A percentile compares a stretch with the other conserved stretches of the same genome.
Conservation (phyloP, 2,113 vertebrate species). For the Peromyscus maniculatus region DNA sequence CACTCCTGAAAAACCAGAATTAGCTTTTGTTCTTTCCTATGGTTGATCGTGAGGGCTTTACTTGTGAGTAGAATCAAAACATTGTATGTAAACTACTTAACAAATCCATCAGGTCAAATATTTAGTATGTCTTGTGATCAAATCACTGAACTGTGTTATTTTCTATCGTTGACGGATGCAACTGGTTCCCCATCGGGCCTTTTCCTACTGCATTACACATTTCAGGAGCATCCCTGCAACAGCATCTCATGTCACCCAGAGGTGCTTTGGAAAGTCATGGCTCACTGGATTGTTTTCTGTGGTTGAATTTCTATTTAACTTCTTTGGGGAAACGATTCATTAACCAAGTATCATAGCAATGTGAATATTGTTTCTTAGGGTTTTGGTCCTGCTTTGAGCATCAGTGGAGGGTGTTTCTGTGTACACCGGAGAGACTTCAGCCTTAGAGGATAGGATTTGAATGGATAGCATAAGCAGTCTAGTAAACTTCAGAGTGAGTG, state of each 20-base stretch:
- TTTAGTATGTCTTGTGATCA: neutral
- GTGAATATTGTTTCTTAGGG: neutral
- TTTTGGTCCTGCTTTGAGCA: neutral
- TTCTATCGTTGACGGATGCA: neutral
- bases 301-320: neutral
- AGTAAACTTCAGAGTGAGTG: constrained; percentile 23
- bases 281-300: constrained; percentile 26
- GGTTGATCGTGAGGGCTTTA: neutral
- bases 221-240: neutral
- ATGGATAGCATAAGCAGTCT: neutral
- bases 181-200: neutral
- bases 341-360: neutral
- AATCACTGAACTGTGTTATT: neutral
- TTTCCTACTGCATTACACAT: neutral
- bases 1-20: neutral
- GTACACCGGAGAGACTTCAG: neutral
- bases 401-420: neutral
- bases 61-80: neutral
- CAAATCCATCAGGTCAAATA: neutral
- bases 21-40: neutral
- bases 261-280: neutral
- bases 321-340: neutral
- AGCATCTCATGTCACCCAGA: neutral
- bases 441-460: neutral
- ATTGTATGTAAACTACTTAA: neutral